Base-by-base conservation (phyloP, 2,797 vertebrate species). In the Rhabdophis nuchalis region DNA sequence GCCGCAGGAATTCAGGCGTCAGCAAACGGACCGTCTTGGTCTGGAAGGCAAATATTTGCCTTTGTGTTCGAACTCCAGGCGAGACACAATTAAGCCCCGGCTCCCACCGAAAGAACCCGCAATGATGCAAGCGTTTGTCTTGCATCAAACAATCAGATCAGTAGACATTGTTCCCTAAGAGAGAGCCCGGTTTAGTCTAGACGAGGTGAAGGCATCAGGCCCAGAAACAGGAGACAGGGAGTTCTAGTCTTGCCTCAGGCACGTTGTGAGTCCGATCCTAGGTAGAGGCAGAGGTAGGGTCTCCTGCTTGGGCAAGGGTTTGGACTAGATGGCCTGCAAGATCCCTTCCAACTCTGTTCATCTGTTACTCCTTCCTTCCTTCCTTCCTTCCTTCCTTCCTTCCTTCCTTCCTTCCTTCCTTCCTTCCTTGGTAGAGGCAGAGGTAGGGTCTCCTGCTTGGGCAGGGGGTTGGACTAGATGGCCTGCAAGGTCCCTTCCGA, bases 221-320 rank as follows among this genome's bases (percentile, higher is more conserved):
- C n/a, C 2, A 12, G 6, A 61, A 29, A 11, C 8, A 2, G 25
- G 58, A 2, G 27, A 4, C 1, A 1, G 4, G 1, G 27, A 61
- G 27, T 61, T 29, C 60, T 61, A 61, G 27, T 64, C 12, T 13
- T 5, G 11, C 29, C 60, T 46, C 46, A n/a, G n/a, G n/a, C n/a
- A n/a, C n/a, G n/a, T n/a, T n/a, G n/a, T n/a, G n/a, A n/a, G n/a
- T n/a, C n/a, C n/a, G n/a, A n/a, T n/a, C n/a, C n/a, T n/a, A n/a
- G n/a, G n/a, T n/a, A n/a, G n/a, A n/a, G n/a, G n/a, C n/a, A n/a
- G n/a, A n/a, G n/a, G n/a, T n/a, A n/a, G 11, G 52, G 9, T 10
- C 11, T 53, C 52, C 52, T 53, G 52, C 52, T 1, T 53, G 52
- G 11, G 10, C 52, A 53, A 2, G 8, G 52, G 52, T 8, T 11